phyloP scores from a whole-genome alignment of 92 coral and sea anemone genomes.

The Chrysogorgia sp. region DNA sequence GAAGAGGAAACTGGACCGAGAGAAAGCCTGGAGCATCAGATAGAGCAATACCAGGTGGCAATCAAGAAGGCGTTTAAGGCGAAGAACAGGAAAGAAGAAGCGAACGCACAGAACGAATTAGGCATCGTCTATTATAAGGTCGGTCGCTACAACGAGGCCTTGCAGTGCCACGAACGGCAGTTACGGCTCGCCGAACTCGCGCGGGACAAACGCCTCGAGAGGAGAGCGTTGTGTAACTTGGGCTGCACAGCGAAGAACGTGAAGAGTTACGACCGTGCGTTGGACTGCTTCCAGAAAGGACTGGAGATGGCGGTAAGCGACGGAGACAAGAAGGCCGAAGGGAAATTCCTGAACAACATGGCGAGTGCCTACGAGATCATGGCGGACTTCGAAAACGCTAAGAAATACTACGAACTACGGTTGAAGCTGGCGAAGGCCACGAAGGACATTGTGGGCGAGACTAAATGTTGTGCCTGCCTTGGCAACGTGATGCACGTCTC shows the following conservation, averaged over 20 bases:
- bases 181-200: slow-evolving; percentile 66
- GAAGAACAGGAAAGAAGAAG: slow-evolving; percentile 75
- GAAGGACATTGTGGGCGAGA: slow-evolving; percentile 88
- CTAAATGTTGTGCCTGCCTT: slow-evolving; percentile 92
- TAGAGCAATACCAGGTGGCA: slow-evolving; percentile 11
- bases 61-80: slow-evolving; percentile 61
- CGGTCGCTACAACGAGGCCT: slow-evolving; percentile 73
- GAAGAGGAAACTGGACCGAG: neutral
- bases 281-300: slow-evolving; percentile 94
- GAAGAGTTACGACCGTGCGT: slow-evolving; percentile 78
- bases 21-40: slow-evolving; percentile 12
- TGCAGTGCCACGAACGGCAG: slow-evolving; percentile 86
- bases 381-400: slow-evolving; percentile 88
- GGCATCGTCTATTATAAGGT: slow-evolving; percentile 94
- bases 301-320: slow-evolving; percentile 74
- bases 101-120: slow-evolving; percentile 80
- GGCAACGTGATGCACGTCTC: slow-evolving; percentile 89
- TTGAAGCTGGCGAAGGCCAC: slow-evolving; percentile 81
- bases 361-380: slow-evolving; percentile 85
- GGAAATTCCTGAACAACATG: slow-evolving; percentile 89
- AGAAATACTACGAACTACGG: slow-evolving; percentile 77
- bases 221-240: slow-evolving; percentile 88
- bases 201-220: slow-evolving; percentile 68
- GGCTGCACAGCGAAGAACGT: slow-evolving; percentile 86
- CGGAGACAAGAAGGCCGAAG: slow-evolving; percentile 85